Evolutionary conservation across 2,888 invertebrate species (phyloP), one percentile per base, ranked within the genome.

Genomic region (Caenorhabditis doughertyi): DNA sequence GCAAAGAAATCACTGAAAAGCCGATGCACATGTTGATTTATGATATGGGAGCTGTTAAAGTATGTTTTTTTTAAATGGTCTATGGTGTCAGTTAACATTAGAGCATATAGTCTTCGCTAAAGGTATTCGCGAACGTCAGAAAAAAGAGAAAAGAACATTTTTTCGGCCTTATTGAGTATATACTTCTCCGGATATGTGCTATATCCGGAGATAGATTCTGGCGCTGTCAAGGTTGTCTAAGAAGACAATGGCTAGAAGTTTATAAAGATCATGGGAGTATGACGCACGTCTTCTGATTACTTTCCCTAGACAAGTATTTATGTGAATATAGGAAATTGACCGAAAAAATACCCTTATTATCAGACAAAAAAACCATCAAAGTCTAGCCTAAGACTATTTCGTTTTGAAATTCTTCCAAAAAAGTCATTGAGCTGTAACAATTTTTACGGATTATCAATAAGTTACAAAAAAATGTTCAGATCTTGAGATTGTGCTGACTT

Each of bases 21-120:
- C 81, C 87, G n/a, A 80, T 65, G 35, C 83, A 84, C 47, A 95
- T 96, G 42, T 94, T 99, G 93, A 97, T 99, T 93, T 99, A 96
- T 92, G 99, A 99, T 92, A 97, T 99, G 97, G 99, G 99, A 8
- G 96, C 99, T 0, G 95, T 95, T 8, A 96, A 96, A 81, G 85
- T 85, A 47, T 51, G 62, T 39, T 32, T 4, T 32, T 32, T 32
- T 32, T 39, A 11, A 9, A 39, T 39, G 18, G 8, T 18, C 44
- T 47, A 3, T 42, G 42, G 13, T 42, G 42, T 42, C 42, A 39
- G 68, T 18, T 2, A 47, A 13, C 16, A 13, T 13, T 47, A 47
- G 4, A 47, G 18, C n/a, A n/a, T n/a, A n/a, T 32, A 32, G 32
- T 32, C 32, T 32, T 9, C 4, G 32, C 4, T 7, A 32, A 51